A percentile compares a stretch with the other conserved stretches of the same genome.
Evolutionary conservation across 2,113 vertebrate species (phyloP).

Genomic region (Saimiri boliviensis): DNA sequence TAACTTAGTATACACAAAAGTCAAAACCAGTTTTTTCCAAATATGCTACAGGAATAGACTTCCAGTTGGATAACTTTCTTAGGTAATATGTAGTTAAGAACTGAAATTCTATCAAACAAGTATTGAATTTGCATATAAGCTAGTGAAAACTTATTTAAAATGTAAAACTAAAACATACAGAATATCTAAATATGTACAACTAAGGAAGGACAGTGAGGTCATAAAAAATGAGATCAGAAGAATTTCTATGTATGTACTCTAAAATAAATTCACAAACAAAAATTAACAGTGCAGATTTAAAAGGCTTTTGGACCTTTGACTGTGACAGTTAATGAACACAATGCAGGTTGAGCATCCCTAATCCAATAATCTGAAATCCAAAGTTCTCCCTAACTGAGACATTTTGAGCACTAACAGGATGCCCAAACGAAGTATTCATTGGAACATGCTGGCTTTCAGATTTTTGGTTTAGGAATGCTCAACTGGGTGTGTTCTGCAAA

Average conservation of each 20-base stretch:
- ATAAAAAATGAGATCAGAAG: background rate
- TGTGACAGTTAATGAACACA: background rate
- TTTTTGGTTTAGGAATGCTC: background rate
- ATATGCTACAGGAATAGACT: conserved; percentile 8
- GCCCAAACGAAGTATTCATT: background rate
- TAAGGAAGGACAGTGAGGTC: background rate
- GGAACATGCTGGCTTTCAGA: background rate
- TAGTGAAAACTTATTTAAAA: conserved; percentile 35
- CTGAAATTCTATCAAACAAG: conserved; percentile 8
- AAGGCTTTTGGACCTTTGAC: background rate
- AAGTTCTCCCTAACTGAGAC: background rate
- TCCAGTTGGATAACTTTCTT: background rate
- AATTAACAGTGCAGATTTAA: background rate
- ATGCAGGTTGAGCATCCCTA: background rate
- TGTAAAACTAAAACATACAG: conserved; percentile 22
- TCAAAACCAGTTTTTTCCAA: conserved; percentile 43
- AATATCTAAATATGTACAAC: background rate
- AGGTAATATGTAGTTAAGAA: conserved; percentile 5
- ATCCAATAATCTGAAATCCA: background rate
- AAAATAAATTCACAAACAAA: conserved; percentile 36
- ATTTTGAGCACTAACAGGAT: background rate
- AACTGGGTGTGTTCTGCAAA: background rate
- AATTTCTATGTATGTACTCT: background rate
- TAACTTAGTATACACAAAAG: background rate
- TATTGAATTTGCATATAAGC: background rate